Evolutionary conservation across 1,140 invertebrate species (phyloP), one percentile per base, ranked within the genome.

Genomic region (Pogonomyrmex californicus): DNA sequence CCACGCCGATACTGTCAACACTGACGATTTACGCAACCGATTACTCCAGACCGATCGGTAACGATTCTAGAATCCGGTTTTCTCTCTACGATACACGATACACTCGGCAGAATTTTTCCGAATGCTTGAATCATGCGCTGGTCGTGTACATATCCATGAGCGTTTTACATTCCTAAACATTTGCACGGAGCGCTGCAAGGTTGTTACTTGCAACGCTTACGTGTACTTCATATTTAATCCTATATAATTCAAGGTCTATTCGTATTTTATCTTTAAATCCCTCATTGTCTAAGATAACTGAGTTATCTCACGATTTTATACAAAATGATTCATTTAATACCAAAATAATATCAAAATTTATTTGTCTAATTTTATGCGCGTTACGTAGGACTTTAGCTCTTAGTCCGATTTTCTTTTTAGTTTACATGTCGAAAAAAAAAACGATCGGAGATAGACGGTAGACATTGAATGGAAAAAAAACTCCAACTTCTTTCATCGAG

Each of bases 111-210:
- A 36, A 60, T 75, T 83, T 83, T 83, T 83, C 68, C 49, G 51
- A 17, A 83, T 83, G 68, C 68, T 73, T 83, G 66, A 73, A 75
- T 83, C 79, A 83, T 83, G 79, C 68, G 68, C 68, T 49, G 68
- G 41, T 47, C 41, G 54, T 56, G 30, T n/a, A 44, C 54, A 33
- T 75, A 75, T 75, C 54, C 79, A 47, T 12, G 23, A 73, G 70
- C 68, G 68, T 73, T 83, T 73, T 83, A 75, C 68, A 83, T 75
- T 83, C 79, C 79, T 49, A 60, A 62, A 83, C 68, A 60, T 83
- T 75, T 83, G 51, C 66, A 44, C 54, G 66, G 4, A 14, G 51
- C 49, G 54, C n/a, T 47, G 68, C 68, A 60, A 73, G 65, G 51
- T 73, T 58, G 66, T 54, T 23, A 7, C 14, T 36, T 41, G 12